Evolutionary conservation across 2,888 invertebrate species (phyloP), one percentile per base, ranked within the genome.

Genomic region (Hemaris fuciformis): DNA sequence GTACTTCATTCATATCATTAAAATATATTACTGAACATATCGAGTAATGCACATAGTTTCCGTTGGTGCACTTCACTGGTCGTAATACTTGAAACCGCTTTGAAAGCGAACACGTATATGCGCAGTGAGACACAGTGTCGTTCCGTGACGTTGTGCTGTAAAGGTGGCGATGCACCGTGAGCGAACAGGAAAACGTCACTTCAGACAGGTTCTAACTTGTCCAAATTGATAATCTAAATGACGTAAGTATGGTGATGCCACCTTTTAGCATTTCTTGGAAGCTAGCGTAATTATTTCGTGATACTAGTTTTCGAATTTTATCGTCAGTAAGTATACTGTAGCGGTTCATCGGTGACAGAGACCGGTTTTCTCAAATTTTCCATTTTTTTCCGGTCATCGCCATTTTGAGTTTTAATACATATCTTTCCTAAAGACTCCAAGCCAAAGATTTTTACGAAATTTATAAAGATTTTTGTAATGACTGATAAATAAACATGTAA

Each of bases 181-280:
- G 18, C 38, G 59, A 18, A 62, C 18, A 61, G 75, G 67, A 75
- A 74, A 70, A 71, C 71, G 43, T 38, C 43, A 57, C 42, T 62
- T 57, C 60, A 61, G 66, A 66, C 78, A 79, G 61, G 78, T 78
- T 67, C 67, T 57, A 68, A 79, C 78, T 64, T 74, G 80, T 76
- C 67, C 41, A 58, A 27, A 10, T 38, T 60, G 23, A 23, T 22
- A 38, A 23, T 18, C 6, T 18, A 8, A 10, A 13, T 13, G 10
- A 23, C 25, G 20, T n/a, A n/a, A 23, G 25, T 2, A 48, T 2
- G n/a, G n/a, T 46, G 22, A 23, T 15, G 48, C 7, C n/a, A 20
- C 25, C 22, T 43, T 6, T 7, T 1, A 4, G 18, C n/a, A n/a
- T n/a, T n/a, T n/a, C n/a, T n/a, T n/a, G n/a, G n/a, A n/a, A n/a